Base-by-base conservation (phyloP, 2,888 invertebrate species). In the Xestia xanthographa region DNA sequence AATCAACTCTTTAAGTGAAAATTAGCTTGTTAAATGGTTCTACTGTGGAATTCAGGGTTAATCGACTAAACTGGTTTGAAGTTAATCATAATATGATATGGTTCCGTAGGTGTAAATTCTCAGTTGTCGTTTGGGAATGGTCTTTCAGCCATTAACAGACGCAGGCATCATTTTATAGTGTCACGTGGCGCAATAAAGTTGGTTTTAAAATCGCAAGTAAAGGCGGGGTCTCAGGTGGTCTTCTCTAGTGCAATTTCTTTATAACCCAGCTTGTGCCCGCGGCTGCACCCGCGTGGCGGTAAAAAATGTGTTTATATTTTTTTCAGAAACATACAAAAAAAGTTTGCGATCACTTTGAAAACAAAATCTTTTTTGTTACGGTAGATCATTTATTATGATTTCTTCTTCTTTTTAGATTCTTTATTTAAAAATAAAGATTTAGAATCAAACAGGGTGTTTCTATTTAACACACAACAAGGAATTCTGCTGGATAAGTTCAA, bases 1-100 rank as follows among this genome's bases (percentile, higher is more conserved):
- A 75, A 88, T 79, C 50, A 63, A 75, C 63, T 38, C 75, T 65
- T 65, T 79, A 82, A 65, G 72, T 78, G 77, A 60, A n/a, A 86
- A 84, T 84, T 68, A 72, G 41, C 26, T 72, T 75, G 58, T 66
- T 81, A 83, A 83, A 72, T n/a, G n/a, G 38, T 58, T 63, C 58
- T 71, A 79, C 71, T 76, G 53, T n/a, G 11, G 66, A 66, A 75
- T 72, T 74, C 53, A 63, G 53, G 53, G 63, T 63, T 69, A 20
- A 66, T 72, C 29, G 62, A 66, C 34, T 58, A 58, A 72, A 76
- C 58, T 70, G 20, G 29, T 80, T 71, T 56, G 50, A 70, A n/a
- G n/a, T n/a, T 22, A 72, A 14, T 29, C 5, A 50, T 53, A 48
- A 26, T 41, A 17, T 9, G 6, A 9, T 8, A 22, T 48, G 87